phyloP scores from a whole-genome alignment of 2,113 vertebrate genomes.

The Serinus canaria region DNA sequence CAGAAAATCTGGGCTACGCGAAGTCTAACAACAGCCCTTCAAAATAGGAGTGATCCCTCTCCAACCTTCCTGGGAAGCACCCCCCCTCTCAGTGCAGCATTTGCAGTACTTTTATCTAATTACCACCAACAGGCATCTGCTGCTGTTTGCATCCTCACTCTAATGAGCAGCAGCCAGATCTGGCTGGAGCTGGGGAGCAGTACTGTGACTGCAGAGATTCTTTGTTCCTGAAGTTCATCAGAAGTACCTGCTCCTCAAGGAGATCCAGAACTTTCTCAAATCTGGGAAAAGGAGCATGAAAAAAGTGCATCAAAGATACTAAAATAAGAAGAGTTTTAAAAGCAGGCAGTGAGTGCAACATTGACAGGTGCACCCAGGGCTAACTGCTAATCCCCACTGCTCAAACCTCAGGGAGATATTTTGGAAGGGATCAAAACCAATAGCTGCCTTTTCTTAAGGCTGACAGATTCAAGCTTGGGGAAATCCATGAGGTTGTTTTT shows the following conservation, averaged over 20 bases:
- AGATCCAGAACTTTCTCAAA: not conserved
- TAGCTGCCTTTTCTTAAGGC: not conserved
- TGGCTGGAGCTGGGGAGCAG: not conserved
- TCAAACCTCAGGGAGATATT: not conserved
- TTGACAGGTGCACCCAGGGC: not conserved
- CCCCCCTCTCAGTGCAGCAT: not conserved
- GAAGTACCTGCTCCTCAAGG: not conserved
- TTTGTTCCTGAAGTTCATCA: not conserved
- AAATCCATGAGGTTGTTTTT: not conserved
- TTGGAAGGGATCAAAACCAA: not conserved
- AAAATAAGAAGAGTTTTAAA: not conserved
- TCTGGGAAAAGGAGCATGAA: not conserved
- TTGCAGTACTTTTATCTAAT: constrained; percentile 3
- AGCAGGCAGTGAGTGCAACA: not conserved
- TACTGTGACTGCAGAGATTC: not conserved
- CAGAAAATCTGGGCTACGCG: not conserved
- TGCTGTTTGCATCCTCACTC: not conserved
- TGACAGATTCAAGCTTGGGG: not conserved
- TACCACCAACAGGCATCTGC: constrained; percentile 46
- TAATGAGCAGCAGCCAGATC: constrained; percentile 4
- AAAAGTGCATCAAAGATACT: not conserved
- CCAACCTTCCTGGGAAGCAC: not conserved
- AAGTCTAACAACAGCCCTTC: not conserved
- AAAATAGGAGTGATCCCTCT: not conserved
- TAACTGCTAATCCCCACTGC: not conserved